Conservation (phyloP, 35 echinoderm and acorn worm species). For the Antedon bifida region DNA sequence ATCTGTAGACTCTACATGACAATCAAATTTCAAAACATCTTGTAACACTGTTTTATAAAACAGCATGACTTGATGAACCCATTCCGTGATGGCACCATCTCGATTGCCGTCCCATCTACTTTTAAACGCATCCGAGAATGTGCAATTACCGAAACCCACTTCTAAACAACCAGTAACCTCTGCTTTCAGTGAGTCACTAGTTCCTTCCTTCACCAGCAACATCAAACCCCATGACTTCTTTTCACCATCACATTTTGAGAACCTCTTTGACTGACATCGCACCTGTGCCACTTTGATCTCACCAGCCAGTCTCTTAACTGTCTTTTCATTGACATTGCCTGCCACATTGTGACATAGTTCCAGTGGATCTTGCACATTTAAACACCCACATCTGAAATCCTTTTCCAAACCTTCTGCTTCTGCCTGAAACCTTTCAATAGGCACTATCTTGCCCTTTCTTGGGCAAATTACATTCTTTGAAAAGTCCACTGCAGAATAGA, state of each 20-base stretch:
- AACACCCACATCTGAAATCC: slow-evolving; percentile 38
- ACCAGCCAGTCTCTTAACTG: slow-evolving; percentile 5
- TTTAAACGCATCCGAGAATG: not conserved
- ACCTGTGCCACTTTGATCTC: slow-evolving; percentile 28
- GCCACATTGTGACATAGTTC: slow-evolving; percentile 77
- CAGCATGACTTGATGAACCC: slow-evolving; percentile 2
- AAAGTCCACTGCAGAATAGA: slow-evolving; percentile 61
- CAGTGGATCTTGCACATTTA: slow-evolving; percentile 87
- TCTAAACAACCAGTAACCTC: slow-evolving; percentile 15
- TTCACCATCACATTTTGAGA: slow-evolving; percentile 4
- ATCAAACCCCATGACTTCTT: not conserved
- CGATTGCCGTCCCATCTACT: not conserved
- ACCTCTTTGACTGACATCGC: slow-evolving; percentile 18
- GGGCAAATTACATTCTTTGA: slow-evolving; percentile 47
- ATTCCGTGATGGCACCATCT: not conserved
- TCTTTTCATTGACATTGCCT: slow-evolving; percentile 87
- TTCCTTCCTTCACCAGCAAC: not conserved
- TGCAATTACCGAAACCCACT: not conserved
- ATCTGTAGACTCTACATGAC: not conserved
- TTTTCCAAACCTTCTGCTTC: not conserved
- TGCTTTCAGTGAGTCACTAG: not conserved
- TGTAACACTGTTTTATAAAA: not conserved
- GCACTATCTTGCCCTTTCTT: slow-evolving; percentile 23
- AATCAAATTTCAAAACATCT: not conserved
- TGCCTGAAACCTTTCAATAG: slow-evolving; percentile 11